Percentiles rank a stretch among this genome's conserved stretches.
Evolutionary conservation across 1,140 invertebrate species (phyloP).

Genomic region (Eufriesea mexicana): DNA sequence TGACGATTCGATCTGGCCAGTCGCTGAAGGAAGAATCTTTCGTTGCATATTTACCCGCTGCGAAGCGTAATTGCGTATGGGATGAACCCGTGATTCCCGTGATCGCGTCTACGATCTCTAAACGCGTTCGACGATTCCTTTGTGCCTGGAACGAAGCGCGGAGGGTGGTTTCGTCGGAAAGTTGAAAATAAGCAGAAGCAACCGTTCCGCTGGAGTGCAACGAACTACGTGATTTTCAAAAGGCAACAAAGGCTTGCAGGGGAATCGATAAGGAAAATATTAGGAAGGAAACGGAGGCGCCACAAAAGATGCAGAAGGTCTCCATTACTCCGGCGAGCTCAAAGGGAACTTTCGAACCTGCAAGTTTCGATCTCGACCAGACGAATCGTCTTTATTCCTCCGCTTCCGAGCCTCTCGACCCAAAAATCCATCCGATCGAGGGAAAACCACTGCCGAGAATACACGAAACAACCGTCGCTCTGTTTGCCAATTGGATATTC

Average conservation of each 20-base stretch:
- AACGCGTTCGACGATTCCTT: neutral
- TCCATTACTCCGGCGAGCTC: constrained; percentile 20
- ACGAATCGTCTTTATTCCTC: constrained; percentile 3
- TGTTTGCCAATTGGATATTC: constrained; percentile 24
- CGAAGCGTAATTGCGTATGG: no score
- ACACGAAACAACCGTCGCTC: neutral
- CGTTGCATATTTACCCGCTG: no score
- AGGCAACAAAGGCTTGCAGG: neutral
- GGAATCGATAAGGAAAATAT: constrained; percentile 35
- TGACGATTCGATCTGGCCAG: neutral
- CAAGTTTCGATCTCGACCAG: constrained; percentile 6
- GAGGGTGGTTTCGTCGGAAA: neutral
- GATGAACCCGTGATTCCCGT: neutral
- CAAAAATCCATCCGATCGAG: constrained; percentile 15
- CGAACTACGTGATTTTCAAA: constrained; percentile 21
- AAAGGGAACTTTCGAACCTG: constrained; percentile 23
- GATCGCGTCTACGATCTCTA: neutral
- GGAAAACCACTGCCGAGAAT: neutral
- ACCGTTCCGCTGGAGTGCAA: neutral
- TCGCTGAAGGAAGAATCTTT: neutral
- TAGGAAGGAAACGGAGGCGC: constrained; percentile 16
- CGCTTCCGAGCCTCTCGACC: neutral
- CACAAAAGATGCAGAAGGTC: constrained; percentile 37
- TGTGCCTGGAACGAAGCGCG: neutral
- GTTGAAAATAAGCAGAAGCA: constrained; percentile 10